Evolutionary conservation across 2,888 invertebrate genomes (phyloP).

Genomic region (Tetragonula carbonaria): DNA sequence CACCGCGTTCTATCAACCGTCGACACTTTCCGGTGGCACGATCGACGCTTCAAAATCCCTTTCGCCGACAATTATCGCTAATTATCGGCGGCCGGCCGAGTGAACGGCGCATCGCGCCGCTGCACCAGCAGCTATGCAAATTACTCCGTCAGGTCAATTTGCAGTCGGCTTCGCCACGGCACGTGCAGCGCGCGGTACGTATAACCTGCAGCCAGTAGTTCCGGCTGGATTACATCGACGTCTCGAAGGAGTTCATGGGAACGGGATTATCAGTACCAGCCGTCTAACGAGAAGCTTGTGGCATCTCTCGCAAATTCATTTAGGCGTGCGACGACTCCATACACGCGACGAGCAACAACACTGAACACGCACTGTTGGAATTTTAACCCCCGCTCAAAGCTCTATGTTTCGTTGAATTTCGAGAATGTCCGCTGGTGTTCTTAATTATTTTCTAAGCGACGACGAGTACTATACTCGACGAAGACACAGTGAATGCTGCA

Average conservation of each 20-base stretch:
- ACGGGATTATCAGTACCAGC: neutral
- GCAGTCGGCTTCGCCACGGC: slow-evolving; percentile 49
- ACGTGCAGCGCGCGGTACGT: slow-evolving; percentile 50
- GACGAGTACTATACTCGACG: too few relatives aligned
- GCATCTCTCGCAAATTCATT: neutral
- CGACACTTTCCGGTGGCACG: slow-evolving; percentile 42
- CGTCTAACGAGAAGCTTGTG: slow-evolving; percentile 19
- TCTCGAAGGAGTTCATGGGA: slow-evolving; percentile 39
- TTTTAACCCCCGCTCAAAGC: too few relatives aligned
- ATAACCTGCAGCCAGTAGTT: slow-evolving; percentile 25
- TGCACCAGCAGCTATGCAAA: slow-evolving; percentile 63
- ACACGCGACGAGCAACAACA: too few relatives aligned
- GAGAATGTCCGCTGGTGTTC: too few relatives aligned
- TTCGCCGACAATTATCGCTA: slow-evolving; percentile 55
- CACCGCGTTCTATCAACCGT: slow-evolving; percentile 21
- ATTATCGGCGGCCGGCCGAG: slow-evolving; percentile 48
- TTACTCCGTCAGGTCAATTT: slow-evolving; percentile 60
- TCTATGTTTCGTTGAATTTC: too few relatives aligned
- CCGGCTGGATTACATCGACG: slow-evolving; percentile 39
- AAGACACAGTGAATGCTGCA: too few relatives aligned
- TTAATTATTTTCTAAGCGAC: too few relatives aligned
- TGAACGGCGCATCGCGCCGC: slow-evolving; percentile 46
- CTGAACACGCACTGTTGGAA: too few relatives aligned
- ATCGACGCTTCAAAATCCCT: slow-evolving; percentile 40
- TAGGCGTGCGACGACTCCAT: neutral